phyloP scores from a whole-genome alignment of 1,140 invertebrate species.

The Protaetia brevitarsis region DNA sequence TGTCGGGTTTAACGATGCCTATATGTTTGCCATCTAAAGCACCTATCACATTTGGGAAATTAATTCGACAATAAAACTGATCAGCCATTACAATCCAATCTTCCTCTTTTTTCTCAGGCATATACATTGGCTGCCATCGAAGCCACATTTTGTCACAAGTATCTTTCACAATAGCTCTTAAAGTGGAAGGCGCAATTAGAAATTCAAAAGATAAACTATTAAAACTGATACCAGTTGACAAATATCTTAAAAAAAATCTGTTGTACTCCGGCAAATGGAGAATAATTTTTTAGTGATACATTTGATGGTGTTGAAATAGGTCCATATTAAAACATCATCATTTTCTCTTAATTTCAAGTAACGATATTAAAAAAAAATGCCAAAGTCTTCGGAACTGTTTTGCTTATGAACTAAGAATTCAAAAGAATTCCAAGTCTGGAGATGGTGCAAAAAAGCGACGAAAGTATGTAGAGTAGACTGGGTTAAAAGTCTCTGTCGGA shows the following conservation, averaged over 20 bases:
- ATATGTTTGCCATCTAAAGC: neutral
- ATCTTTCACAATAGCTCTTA: constrained; percentile 27
- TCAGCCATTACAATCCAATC: constrained; percentile 3
- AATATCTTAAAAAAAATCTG: constrained; percentile 16
- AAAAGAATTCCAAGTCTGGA: neutral
- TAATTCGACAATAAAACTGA: neutral
- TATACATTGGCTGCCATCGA: constrained; percentile 16
- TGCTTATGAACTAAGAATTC: neutral
- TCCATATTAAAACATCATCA: neutral
- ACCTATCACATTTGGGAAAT: neutral
- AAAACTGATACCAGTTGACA: constrained; percentile 21
- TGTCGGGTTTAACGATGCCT: neutral
- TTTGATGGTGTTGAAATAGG: neutral
- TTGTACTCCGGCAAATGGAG: neutral
- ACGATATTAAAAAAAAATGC: neutral
- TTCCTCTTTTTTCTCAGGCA: constrained; percentile 14
- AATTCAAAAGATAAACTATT: constrained; percentile 20
- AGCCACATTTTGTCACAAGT: constrained; percentile 26
- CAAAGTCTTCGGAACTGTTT: constrained; percentile 2
- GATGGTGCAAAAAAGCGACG: neutral
- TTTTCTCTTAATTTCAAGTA: neutral
- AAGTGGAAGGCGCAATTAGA: constrained; percentile 23
- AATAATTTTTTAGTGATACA: neutral
- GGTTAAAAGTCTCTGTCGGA: too few relatives aligned
- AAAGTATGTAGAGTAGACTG: too few relatives aligned